These are phyloP conservation scores for Theristicus caerulescens DNA, from an alignment of 2,113 vertebrate genomes.

Conservation along the genomic window DNA sequence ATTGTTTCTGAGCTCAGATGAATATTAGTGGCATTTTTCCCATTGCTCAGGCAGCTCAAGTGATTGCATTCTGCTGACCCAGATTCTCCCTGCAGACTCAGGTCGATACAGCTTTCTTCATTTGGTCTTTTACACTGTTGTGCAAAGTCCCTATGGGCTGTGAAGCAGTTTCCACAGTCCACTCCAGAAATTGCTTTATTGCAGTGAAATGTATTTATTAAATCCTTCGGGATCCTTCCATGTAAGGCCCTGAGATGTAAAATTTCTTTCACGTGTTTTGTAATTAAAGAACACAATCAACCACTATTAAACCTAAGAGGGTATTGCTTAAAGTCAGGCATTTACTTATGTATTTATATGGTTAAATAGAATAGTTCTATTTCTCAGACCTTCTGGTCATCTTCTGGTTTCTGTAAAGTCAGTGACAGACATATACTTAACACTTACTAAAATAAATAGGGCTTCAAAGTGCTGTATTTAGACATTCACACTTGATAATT, in stretches of 20 bases:
- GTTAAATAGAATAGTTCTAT: not conserved
- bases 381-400: not conserved
- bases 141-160: not conserved
- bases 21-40: not conserved
- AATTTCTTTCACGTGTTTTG: not conserved
- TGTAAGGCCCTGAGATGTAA: not conserved
- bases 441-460: not conserved
- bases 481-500: not conserved
- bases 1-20: not conserved
- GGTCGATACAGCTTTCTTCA: not conserved
- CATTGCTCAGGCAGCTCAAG: not conserved
- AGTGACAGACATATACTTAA: not conserved
- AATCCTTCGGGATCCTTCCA: not conserved
- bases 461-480: not conserved
- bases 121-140: not conserved
- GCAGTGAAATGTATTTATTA: not conserved
- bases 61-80: constrained; percentile 4
- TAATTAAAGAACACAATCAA: not conserved
- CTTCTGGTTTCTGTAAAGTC: not conserved
- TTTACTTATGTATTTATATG: not conserved
- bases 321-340: not conserved
- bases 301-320: not conserved
- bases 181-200: not conserved
- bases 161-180: not conserved
- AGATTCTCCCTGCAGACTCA: constrained; percentile 1